Conservation (phyloP, 2,888 invertebrate genomes). For the Colletes collaris region DNA sequence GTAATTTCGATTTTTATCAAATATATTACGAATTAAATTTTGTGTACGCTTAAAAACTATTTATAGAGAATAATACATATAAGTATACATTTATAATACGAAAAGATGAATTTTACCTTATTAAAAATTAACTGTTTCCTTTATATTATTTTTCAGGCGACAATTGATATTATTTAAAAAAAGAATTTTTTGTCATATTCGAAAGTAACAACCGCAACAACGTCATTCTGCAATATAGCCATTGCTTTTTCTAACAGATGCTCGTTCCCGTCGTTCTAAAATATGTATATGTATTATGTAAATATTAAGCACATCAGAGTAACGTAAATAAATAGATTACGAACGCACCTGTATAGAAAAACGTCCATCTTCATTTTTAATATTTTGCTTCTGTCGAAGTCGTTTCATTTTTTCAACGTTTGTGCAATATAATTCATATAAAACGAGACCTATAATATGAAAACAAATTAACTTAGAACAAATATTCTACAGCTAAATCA, state of each 20-base stretch:
- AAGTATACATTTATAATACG: background rate
- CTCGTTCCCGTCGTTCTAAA: constrained; percentile 84
- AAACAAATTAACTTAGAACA: background rate
- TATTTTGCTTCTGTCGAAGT: constrained; percentile 26
- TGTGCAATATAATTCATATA: constrained; percentile 79
- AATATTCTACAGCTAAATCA: background rate
- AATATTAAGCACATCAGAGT: constrained; percentile 19
- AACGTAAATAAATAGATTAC: constrained; percentile 20
- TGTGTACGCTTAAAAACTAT: constrained; percentile 11
- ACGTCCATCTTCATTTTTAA: constrained; percentile 38
- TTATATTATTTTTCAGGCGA: background rate
- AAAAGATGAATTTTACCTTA: background rate
- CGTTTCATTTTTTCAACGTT: constrained; percentile 71
- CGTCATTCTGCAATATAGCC: constrained; percentile 84
- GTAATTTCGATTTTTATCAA: background rate
- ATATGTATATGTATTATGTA: constrained; percentile 22
- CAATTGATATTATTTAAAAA: constrained; percentile 24
- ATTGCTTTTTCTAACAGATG: constrained; percentile 84
- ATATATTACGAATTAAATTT: constrained; percentile 11
- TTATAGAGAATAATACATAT: constrained; percentile 5
- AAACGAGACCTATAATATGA: constrained; percentile 74
- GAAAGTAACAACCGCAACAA: constrained; percentile 83
- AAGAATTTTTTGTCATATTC: constrained; percentile 60
- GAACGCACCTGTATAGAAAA: constrained; percentile 52
- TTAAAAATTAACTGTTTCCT: background rate